phyloP scores from a whole-genome alignment of 2,888 invertebrate genomes.

The Acanthoscelides obtectus region DNA sequence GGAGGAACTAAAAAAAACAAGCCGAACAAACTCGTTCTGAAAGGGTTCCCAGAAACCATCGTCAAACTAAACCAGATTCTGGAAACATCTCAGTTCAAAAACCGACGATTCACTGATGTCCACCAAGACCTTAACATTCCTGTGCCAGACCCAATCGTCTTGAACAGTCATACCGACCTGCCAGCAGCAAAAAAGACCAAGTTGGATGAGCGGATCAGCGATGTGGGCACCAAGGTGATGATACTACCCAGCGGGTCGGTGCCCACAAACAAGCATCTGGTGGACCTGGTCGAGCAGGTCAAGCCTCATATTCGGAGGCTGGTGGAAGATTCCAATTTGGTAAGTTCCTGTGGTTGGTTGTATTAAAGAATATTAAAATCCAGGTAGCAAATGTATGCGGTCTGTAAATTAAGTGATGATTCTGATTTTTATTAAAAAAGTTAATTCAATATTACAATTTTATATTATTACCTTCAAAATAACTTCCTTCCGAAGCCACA shows the following conservation, averaged over 20 bases:
- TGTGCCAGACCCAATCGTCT: constrained; percentile 70
- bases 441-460: no score
- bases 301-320: constrained; percentile 93
- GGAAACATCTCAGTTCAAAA: constrained; percentile 76
- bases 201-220: constrained; percentile 43
- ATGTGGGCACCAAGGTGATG: constrained; percentile 67
- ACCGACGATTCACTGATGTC: constrained; percentile 72
- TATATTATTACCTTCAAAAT: no score
- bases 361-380: not conserved
- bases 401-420: no score
- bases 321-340: constrained; percentile 92
- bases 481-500: no score
- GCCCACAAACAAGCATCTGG: constrained; percentile 80
- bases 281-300: constrained; percentile 85
- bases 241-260: constrained; percentile 80
- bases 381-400: no score
- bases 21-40: constrained; percentile 84
- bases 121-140: constrained; percentile 85
- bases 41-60: constrained; percentile 91
- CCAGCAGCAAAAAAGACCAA: constrained; percentile 64
- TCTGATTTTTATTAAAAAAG: no score
- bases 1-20: constrained; percentile 78
- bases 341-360: constrained; percentile 49
- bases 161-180: constrained; percentile 55
- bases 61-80: constrained; percentile 83